Base-by-base conservation (phyloP, 1,140 invertebrate genomes). In the Neodiprion virginianus region DNA sequence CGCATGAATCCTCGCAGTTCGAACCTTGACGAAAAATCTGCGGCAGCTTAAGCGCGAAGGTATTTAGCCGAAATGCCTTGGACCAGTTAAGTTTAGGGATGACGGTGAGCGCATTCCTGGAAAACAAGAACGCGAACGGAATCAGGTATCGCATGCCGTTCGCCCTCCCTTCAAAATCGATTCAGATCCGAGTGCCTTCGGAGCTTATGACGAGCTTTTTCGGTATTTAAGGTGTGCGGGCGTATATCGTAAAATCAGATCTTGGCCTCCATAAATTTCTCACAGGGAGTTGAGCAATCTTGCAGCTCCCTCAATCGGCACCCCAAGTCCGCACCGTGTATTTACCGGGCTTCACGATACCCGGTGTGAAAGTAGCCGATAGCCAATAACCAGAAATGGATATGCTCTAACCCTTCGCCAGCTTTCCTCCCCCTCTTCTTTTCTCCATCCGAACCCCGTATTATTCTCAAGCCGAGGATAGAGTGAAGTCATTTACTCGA, bases 341-440 rank as follows among this genome's bases (percentile, higher is more conserved):
- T 61, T 61, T 61, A 61, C 53, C 53, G 11, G 7, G 53, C 11
- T 61, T 61, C 8, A 61, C 53, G 53, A 61, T 61, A 61, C 53
- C 8, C n/a, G 28, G 11, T 12, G n/a, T 17, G 53, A 61, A 61
- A 61, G 53, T 61, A 61, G 53, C 53, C 53, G n/a, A 17, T 61
- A 61, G 53, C 53, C 53, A 61, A 61, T 61, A 61, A 61, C 53
- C 53, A 61, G 53, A 61, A 61, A 61, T 61, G 53, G 53, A 61
- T 61, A 61, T 61, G 53, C 11, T 12, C 53, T 8, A 61, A 14
- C 28, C 53, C 53, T 61, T 61, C 11, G 53, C 7, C n/a, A 61
- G 11, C 53, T 8, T 61, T 61, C n/a, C 5, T 61, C 1, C n/a
- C n/a, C 53, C 53, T 17, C 53, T 8, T 61, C n/a, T 5, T 11